Percentiles rank a stretch among this genome's conserved stretches.
Conservation (phyloP, 2,888 invertebrate genomes). For the Zootermopsis nevadensis region DNA sequence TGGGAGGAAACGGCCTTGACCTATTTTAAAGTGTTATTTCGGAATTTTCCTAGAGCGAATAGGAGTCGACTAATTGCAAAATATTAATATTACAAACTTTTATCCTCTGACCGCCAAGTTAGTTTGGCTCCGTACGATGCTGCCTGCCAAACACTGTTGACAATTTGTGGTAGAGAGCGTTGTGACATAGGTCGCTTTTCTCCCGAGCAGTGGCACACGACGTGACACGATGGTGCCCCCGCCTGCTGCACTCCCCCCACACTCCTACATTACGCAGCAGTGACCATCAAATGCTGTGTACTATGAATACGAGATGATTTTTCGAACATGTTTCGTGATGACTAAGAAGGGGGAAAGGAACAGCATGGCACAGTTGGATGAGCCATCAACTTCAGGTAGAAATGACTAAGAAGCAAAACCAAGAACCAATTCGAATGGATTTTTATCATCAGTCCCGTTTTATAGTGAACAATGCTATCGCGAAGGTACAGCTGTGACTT, state of each 20-base stretch:
- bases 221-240: slow-evolving; percentile 2
- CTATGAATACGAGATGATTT: neutral
- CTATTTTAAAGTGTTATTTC: no score
- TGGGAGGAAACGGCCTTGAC: no score
- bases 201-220: neutral
- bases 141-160: neutral
- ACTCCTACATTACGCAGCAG: slow-evolving; percentile 4
- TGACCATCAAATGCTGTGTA: neutral
- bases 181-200: neutral
- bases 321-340: neutral
- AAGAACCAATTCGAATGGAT: neutral
- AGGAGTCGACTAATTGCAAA: no score
- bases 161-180: neutral
- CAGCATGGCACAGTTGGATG: neutral
- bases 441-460: no score
- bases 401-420: neutral
- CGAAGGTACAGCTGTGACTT: no score
- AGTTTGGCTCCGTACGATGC: no score
- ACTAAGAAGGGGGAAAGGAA: no score
- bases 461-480: no score
- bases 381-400: neutral
- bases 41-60: no score
- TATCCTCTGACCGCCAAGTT: no score
- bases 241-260: neutral
- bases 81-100: no score